These are phyloP conservation scores for Lagria hirta DNA, from an alignment of 2,888 invertebrate species.

Conservation along the genomic window DNA sequence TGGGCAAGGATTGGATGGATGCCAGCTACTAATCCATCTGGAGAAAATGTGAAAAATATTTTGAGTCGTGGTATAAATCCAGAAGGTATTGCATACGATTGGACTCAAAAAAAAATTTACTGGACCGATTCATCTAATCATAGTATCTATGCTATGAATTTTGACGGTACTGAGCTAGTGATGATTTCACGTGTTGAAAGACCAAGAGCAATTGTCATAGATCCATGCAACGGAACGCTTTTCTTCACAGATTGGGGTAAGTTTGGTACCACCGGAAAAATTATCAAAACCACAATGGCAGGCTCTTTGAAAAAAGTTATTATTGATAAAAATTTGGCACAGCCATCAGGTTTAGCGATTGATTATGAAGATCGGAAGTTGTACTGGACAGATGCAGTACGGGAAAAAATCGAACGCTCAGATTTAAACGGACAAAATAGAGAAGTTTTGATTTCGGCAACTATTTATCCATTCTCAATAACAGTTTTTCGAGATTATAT, in stretches of 20 bases:
- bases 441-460: constrained; percentile 82
- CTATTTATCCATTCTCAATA: constrained; percentile 94
- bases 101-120: constrained; percentile 96
- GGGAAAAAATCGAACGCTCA: constrained; percentile 93
- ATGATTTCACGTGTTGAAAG: constrained; percentile 93
- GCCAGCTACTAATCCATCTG: constrained; percentile 69
- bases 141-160: constrained; percentile 92
- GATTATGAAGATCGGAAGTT: constrained; percentile 91
- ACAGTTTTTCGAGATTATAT: constrained; percentile 88
- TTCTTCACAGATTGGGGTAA: constrained; percentile 97
- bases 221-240: constrained; percentile 93
- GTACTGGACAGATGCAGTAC: constrained; percentile 97
- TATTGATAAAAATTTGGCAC: constrained; percentile 86
- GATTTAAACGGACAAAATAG: constrained; percentile 84
- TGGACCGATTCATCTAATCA: constrained; percentile 97
- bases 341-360: constrained; percentile 93
- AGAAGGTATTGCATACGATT: constrained; percentile 94
- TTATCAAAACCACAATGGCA: constrained; percentile 94
- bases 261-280: constrained; percentile 90
- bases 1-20: constrained; percentile 87
- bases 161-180: constrained; percentile 82
- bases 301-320: constrained; percentile 88
- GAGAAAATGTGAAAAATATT: constrained; percentile 65
- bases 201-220: constrained; percentile 92
- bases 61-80: constrained; percentile 83